These are phyloP conservation scores for Bembecia ichneumoniformis DNA, from an alignment of 2,888 invertebrate genomes.

Conservation along the genomic window DNA sequence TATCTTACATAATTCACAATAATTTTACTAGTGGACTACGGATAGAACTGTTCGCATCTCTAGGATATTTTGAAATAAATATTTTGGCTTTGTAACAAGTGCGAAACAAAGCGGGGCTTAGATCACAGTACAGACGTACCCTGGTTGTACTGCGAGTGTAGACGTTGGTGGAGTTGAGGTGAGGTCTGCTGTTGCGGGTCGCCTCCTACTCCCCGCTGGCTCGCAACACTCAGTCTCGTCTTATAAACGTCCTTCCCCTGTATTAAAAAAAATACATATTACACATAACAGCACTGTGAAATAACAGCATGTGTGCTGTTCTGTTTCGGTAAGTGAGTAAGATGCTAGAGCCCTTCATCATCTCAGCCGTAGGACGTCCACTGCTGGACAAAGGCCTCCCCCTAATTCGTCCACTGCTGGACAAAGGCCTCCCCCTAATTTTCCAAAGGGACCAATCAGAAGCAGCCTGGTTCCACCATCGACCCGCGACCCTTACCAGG, in stretches of 20 bases:
- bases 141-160: background rate
- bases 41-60: background rate
- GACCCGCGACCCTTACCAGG: too few species aligned
- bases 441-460: too few species aligned
- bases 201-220: constrained; percentile 49
- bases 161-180: constrained; percentile 1
- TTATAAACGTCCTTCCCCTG: constrained; percentile 89
- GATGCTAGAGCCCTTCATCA: too few species aligned
- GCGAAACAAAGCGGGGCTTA: background rate
- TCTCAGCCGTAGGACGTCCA: too few species aligned
- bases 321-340: too few species aligned
- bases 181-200: constrained; percentile 12
- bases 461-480: too few species aligned
- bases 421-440: too few species aligned
- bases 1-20: background rate
- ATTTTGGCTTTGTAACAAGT: background rate
- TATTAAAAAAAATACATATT: constrained; percentile 18
- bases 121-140: background rate
- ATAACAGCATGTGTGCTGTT: too few species aligned
- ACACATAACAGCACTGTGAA: background rate
- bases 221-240: constrained; percentile 81
- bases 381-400: too few species aligned
- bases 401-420: too few species aligned
- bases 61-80: background rate
- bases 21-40: background rate